Evolutionary conservation across 2,888 invertebrate genomes (phyloP).

Genomic region (Thumatha senex): DNA sequence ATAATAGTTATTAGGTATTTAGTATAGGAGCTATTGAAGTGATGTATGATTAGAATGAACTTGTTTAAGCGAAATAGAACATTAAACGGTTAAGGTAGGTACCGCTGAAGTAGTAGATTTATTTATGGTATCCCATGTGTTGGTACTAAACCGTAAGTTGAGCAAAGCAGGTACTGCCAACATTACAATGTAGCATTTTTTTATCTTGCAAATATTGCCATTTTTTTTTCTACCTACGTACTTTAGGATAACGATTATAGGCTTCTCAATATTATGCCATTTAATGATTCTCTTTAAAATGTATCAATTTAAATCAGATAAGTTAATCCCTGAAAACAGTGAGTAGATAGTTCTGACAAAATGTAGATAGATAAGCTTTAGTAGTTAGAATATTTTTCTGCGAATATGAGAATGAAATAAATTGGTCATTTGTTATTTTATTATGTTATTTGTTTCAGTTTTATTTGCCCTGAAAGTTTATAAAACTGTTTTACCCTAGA

Average conservation of each 20-base stretch:
- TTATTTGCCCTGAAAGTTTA: background rate
- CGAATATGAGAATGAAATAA: slow-evolving; percentile 23
- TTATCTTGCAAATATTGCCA: no score
- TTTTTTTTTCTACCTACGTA: background rate
- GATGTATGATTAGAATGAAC: no score
- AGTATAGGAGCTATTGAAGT: no score
- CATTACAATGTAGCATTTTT: no score
- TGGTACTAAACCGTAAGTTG: no score
- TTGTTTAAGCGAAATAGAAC: no score
- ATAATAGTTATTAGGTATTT: background rate
- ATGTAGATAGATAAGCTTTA: slow-evolving; percentile 1
- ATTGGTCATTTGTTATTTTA: slow-evolving; percentile 30
- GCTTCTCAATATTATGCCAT: background rate
- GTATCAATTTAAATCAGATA: background rate
- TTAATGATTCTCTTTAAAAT: background rate
- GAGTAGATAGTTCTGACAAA: background rate
- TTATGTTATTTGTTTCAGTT: slow-evolving; percentile 10
- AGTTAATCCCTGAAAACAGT: background rate
- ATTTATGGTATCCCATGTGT: no score
- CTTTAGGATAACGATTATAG: background rate
- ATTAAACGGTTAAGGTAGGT: no score
- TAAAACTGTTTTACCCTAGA: no score
- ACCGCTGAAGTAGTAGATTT: no score
- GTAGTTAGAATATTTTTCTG: background rate
- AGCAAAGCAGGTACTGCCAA: no score